Percentiles rank a stretch among this genome's conserved stretches.
phyloP scores from a whole-genome alignment of 2,888 invertebrate species.

The Chrysina gloriosa region DNA sequence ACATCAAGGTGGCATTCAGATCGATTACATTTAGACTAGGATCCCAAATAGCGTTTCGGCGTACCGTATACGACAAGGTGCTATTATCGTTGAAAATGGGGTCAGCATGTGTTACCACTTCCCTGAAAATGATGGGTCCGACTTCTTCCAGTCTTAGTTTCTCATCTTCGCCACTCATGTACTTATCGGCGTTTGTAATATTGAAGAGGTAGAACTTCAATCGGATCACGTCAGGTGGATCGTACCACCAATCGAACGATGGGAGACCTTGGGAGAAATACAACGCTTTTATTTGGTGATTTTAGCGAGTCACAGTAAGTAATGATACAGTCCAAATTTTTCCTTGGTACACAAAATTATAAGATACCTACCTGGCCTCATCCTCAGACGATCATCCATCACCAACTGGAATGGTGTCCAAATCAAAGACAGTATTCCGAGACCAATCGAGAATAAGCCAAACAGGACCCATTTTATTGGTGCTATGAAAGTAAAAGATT shows the following conservation, averaged over 20 bases:
- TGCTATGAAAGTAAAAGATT: neutral
- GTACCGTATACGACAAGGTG: slow-evolving; percentile 72
- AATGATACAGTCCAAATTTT: too few relatives aligned
- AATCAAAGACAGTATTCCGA: neutral
- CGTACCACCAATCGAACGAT: slow-evolving; percentile 76
- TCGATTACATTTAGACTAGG: slow-evolving; percentile 70
- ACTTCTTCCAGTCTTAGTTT: slow-evolving; percentile 78
- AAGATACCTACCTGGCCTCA: slow-evolving; percentile 64
- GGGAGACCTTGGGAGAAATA: slow-evolving; percentile 72
- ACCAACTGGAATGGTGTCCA: slow-evolving; percentile 64
- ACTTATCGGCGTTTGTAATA: slow-evolving; percentile 81
- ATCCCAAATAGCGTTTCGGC: slow-evolving; percentile 71
- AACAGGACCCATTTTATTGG: neutral
- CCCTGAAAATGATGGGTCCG: slow-evolving; percentile 85
- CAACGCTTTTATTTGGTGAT: neutral
- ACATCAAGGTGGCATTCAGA: slow-evolving; percentile 71
- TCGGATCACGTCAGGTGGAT: slow-evolving; percentile 74
- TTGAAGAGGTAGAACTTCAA: slow-evolving; percentile 81
- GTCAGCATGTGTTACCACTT: slow-evolving; percentile 69
- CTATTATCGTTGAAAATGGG: slow-evolving; percentile 71
- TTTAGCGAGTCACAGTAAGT: neutral
- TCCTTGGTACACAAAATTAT: too few relatives aligned
- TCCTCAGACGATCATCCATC: slow-evolving; percentile 70
- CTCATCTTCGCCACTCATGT: slow-evolving; percentile 72
- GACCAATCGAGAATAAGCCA: neutral